phyloP scores from a whole-genome alignment of 2,888 invertebrate species.

The Campopleginae sp. region DNA sequence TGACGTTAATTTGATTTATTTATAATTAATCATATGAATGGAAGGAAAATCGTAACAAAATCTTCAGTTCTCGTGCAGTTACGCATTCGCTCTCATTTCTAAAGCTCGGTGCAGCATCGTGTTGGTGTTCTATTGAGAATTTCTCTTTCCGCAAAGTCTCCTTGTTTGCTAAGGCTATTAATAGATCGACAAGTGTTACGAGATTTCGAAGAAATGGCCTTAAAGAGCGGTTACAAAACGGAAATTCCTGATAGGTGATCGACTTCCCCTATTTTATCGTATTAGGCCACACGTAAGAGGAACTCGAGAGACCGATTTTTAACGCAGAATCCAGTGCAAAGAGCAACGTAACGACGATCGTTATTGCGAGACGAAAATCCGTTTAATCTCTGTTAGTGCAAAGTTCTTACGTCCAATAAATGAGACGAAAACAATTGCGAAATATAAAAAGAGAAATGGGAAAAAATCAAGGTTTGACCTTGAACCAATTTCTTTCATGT shows the following conservation, averaged over 20 bases:
- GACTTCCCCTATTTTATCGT: conserved; percentile 17
- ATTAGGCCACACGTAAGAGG: not conserved
- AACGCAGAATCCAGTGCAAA: not conserved
- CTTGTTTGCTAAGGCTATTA: conserved; percentile 46
- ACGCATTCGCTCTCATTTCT: conserved; percentile 17
- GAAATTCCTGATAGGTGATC: conserved; percentile 40
- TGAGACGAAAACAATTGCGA: not conserved
- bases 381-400: conserved; percentile 36
- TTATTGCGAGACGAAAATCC: not conserved
- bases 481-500: conserved; percentile 52
- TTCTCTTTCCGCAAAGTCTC: conserved; percentile 39
- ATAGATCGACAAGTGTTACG: conserved; percentile 60
- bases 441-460: conserved; percentile 2
- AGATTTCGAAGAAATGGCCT: conserved; percentile 34
- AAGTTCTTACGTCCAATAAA: not conserved
- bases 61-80: not conserved
- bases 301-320: conserved; percentile 5
- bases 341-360: not conserved
- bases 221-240: conserved; percentile 39
- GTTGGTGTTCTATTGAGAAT: conserved; percentile 2
- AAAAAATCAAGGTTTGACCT: conserved; percentile 48
- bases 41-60: not conserved
- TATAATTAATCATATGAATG: not conserved
- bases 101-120: not conserved
- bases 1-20: not conserved